phyloP scores from a whole-genome alignment of 2,888 invertebrate species.

The Meganola albula region DNA sequence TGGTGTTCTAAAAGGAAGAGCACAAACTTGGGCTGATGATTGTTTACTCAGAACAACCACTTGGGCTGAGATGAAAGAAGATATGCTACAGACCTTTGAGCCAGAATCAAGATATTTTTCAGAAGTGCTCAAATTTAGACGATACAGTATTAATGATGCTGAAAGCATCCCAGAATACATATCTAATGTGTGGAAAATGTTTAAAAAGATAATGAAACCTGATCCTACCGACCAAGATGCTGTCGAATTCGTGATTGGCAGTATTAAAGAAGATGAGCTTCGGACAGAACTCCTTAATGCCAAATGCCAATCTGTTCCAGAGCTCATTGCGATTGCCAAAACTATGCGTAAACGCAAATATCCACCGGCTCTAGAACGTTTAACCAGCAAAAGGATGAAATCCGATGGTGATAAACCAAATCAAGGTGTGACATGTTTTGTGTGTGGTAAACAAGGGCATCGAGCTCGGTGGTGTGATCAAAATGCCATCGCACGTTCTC shows the following conservation, averaged over 20 bases:
- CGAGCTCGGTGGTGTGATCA: conserved; percentile 2
- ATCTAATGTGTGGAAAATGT: conserved; percentile 5
- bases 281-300: conserved; percentile 4
- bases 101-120: conserved; percentile 16
- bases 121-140: background rate
- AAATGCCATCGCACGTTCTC: conserved; percentile 3
- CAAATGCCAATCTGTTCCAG: conserved; percentile 2
- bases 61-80: conserved; percentile 10
- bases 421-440: conserved; percentile 3
- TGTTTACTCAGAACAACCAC: conserved; percentile 8
- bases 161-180: conserved; percentile 3
- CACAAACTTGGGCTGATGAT: conserved; percentile 11
- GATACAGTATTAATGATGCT: too few species aligned
- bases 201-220: conserved; percentile 4
- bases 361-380: background rate
- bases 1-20: conserved; percentile 8
- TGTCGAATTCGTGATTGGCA: conserved; percentile 8
- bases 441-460: conserved; percentile 3
- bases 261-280: conserved; percentile 1
- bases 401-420: conserved; percentile 1
- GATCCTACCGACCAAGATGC: conserved; percentile 10
- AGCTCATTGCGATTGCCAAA: conserved; percentile 3
- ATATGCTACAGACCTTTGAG: conserved; percentile 11
- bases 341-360: conserved; percentile 4
- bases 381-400: conserved; percentile 1